These are phyloP conservation scores for Eonycteris spelaea DNA, from an alignment of 2,113 vertebrate species.

Conservation along the genomic window DNA sequence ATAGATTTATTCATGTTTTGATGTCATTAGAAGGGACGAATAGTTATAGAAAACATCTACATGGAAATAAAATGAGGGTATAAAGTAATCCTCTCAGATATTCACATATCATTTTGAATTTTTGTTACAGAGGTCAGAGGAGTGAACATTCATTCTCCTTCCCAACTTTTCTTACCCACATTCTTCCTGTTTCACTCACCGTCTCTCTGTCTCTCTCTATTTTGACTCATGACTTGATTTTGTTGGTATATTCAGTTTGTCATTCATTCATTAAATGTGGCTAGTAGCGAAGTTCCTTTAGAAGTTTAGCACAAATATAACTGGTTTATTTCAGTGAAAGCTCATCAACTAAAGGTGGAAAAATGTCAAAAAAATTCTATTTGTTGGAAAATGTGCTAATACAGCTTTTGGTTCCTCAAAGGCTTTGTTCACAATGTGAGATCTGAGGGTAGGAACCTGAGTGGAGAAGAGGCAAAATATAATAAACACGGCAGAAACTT, in stretches of 20 bases:
- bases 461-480: slow-evolving; percentile 48
- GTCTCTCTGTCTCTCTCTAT: not conserved
- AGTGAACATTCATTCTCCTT: not conserved
- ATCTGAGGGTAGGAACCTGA: slow-evolving; percentile 46
- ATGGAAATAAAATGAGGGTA: not conserved
- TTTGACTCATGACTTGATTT: slow-evolving; percentile 24
- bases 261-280: slow-evolving; percentile 27
- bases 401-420: slow-evolving; percentile 67
- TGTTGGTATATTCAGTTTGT: slow-evolving; percentile 24
- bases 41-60: not conserved
- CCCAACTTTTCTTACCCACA: not conserved
- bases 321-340: slow-evolving; percentile 69
- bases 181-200: slow-evolving; percentile 50
- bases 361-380: slow-evolving; percentile 61
- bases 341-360: slow-evolving; percentile 52
- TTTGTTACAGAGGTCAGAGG: not conserved
- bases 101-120: not conserved
- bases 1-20: not conserved
- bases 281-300: slow-evolving; percentile 36
- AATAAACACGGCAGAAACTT: slow-evolving; percentile 56
- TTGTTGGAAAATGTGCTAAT: slow-evolving; percentile 78
- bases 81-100: not conserved
- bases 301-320: slow-evolving; percentile 48
- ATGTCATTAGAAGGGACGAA: not conserved
- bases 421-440: slow-evolving; percentile 52